Evolutionary conservation across 92 coral and sea anemone genomes (phyloP).

Genomic region (Blastomussa wellsi): DNA sequence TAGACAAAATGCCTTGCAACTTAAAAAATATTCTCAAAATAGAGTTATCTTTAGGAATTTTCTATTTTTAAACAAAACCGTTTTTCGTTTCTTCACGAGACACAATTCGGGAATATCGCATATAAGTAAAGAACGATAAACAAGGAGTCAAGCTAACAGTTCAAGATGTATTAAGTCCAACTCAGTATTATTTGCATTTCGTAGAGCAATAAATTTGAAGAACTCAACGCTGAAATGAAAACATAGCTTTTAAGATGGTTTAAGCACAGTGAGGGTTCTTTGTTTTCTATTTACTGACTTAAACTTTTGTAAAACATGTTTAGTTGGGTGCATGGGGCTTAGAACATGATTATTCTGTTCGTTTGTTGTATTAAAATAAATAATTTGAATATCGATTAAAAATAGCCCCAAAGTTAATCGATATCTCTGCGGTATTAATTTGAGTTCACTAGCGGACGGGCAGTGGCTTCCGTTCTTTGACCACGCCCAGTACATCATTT

Average conservation of each 20-base stretch:
- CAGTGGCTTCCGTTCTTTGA: not conserved
- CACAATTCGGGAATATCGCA: not conserved
- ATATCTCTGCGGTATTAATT: not conserved
- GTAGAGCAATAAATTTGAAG: not conserved
- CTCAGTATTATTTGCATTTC: not conserved
- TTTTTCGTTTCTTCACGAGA: not conserved
- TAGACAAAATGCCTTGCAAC: constrained; percentile 8
- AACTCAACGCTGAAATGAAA: not conserved
- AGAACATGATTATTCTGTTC: not conserved
- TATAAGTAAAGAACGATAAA: not conserved
- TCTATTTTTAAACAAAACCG: not conserved
- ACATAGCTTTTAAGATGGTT: not conserved
- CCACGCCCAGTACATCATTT: constrained; percentile 5
- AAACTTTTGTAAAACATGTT: not conserved
- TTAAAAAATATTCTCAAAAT: not conserved
- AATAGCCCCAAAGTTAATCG: not conserved
- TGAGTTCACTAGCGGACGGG: not conserved
- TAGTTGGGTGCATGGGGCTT: not conserved
- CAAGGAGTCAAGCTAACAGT: not conserved
- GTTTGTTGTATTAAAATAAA: constrained; percentile 9
- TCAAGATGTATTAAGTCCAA: not conserved
- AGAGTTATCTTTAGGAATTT: not conserved
- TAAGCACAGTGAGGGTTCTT: not conserved
- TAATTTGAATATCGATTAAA: not conserved
- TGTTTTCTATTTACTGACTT: not conserved